These are phyloP conservation scores for Antechinus stuartii DNA, from an alignment of 2,113 vertebrate species.

Conservation along the genomic window DNA sequence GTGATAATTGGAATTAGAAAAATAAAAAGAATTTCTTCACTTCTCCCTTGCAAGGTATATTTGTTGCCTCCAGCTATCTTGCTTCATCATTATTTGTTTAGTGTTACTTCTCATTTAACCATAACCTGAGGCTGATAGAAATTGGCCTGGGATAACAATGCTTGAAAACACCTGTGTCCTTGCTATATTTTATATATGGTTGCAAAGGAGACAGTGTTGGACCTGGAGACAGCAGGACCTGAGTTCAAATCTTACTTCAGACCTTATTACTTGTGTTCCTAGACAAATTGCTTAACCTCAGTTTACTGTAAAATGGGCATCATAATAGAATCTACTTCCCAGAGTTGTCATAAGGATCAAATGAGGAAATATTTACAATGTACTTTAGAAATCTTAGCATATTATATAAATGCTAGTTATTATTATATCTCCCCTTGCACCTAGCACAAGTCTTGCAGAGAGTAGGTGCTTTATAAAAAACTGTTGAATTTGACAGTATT, in stretches of 20 bases:
- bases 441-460: neutral
- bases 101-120: neutral
- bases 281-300: neutral
- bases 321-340: neutral
- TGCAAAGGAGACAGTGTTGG: neutral
- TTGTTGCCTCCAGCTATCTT: neutral
- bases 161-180: neutral
- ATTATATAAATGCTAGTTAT: too few species aligned
- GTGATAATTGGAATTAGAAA: constrained; percentile 4
- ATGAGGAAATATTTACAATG: neutral
- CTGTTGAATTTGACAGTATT: neutral
- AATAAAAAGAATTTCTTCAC: neutral
- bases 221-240: neutral
- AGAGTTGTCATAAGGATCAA: neutral
- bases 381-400: neutral
- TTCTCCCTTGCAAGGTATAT: neutral
- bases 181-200: neutral
- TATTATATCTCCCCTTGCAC: neutral
- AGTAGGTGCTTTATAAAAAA: neutral
- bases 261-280: neutral
- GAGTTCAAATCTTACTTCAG: neutral
- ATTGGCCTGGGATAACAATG: neutral
- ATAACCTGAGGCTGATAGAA: neutral
- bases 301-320: neutral
- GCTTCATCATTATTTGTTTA: neutral